Conservation (phyloP, 2,113 vertebrate species). For the Coregonus clupeaformis region DNA sequence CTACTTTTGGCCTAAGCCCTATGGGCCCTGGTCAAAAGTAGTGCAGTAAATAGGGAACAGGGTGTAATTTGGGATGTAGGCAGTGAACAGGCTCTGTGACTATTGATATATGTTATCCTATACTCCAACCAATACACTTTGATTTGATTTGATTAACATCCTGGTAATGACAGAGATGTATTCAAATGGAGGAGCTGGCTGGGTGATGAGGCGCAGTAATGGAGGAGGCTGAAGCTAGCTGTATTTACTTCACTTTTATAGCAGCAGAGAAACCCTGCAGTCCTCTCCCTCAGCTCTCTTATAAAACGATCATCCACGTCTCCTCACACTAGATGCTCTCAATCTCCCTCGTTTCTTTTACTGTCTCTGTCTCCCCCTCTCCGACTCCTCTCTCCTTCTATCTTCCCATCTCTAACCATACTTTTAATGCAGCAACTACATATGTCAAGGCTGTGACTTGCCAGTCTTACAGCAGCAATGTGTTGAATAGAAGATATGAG, state of each 20-base stretch:
- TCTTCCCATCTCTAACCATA: neutral
- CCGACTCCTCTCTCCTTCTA: neutral
- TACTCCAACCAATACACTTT: slow-evolving; percentile 26
- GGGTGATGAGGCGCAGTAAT: slow-evolving; percentile 11
- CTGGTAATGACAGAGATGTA: slow-evolving; percentile 24
- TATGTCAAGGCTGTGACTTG: too few relatives aligned
- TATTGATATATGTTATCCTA: slow-evolving; percentile 25
- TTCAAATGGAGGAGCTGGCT: slow-evolving; percentile 7
- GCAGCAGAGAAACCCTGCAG: slow-evolving; percentile 10
- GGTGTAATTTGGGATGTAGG: slow-evolving; percentile 17
- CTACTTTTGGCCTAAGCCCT: too few relatives aligned
- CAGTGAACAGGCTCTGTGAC: slow-evolving; percentile 14
- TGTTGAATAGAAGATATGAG: too few relatives aligned
- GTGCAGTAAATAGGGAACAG: too few relatives aligned
- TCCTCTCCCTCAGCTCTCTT: slow-evolving; percentile 10
- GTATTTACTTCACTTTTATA: slow-evolving; percentile 41
- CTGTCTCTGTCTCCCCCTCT: neutral
- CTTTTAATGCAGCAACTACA: too few relatives aligned
- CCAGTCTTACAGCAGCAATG: too few relatives aligned
- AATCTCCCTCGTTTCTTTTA: neutral
- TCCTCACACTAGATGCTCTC: neutral
- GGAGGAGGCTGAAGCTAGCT: slow-evolving; percentile 24
- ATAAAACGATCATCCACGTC: slow-evolving; percentile 17
- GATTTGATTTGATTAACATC: slow-evolving; percentile 7
- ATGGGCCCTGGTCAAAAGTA: too few relatives aligned